phyloP scores from a whole-genome alignment of 2,797 vertebrate genomes.

The Erithacus rubecula region DNA sequence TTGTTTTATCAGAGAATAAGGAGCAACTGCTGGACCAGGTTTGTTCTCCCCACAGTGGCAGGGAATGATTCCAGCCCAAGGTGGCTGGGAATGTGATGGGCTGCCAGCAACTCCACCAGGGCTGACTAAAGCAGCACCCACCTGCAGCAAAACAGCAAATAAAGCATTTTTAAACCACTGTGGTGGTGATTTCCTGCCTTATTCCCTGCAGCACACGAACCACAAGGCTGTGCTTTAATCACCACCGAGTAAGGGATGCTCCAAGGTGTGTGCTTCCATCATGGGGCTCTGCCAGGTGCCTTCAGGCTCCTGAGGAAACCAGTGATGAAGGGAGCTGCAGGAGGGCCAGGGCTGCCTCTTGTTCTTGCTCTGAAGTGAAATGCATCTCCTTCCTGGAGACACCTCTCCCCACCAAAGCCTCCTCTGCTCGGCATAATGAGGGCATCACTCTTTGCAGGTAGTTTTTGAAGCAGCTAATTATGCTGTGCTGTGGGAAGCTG shows the following conservation, averaged over 20 bases:
- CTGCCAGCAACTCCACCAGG: not conserved
- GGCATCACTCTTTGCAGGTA: slow-evolving; percentile 54
- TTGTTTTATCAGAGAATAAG: not conserved
- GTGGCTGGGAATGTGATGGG: not conserved
- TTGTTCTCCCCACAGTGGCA: not conserved
- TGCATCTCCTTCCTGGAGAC: slow-evolving; percentile 13
- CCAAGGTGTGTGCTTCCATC: slow-evolving; percentile 11
- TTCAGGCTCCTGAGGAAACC: not conserved
- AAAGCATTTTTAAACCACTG: not conserved
- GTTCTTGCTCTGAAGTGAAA: not conserved
- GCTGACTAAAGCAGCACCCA: not conserved
- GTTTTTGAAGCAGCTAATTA: slow-evolving; percentile 59
- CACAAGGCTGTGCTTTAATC: not conserved
- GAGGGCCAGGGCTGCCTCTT: not conserved
- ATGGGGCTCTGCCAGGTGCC: not conserved
- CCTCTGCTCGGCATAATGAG: slow-evolving; percentile 40
- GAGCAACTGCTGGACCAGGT: not conserved
- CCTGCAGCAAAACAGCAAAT: not conserved
- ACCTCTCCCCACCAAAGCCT: not conserved
- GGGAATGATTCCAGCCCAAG: not conserved
- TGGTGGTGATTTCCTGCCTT: not conserved
- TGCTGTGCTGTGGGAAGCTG: slow-evolving; percentile 39
- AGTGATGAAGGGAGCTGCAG: not conserved
- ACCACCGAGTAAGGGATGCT: not conserved
- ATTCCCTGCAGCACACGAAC: not conserved